These are phyloP conservation scores for Pandemis cinnamomeana DNA, from an alignment of 2,888 invertebrate species.

Conservation along the genomic window DNA sequence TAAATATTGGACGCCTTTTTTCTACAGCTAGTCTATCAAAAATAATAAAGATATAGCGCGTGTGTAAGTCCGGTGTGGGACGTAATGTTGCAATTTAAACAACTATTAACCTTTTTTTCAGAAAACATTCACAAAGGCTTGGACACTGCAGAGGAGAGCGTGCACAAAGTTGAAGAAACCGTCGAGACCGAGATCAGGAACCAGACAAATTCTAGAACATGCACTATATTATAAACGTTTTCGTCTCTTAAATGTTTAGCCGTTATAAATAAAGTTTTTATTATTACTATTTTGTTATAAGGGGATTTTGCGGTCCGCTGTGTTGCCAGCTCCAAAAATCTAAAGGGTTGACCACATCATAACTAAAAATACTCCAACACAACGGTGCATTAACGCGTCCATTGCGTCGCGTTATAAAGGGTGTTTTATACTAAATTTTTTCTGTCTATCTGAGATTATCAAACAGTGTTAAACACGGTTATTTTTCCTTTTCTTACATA, in stretches of 20 bases:
- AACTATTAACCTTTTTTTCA: constrained; percentile 51
- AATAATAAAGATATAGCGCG: too few species aligned
- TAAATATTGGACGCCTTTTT: too few species aligned
- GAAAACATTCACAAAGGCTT: constrained; percentile 77
- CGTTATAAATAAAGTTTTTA: constrained; percentile 65
- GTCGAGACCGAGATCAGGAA: constrained; percentile 77
- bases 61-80: too few species aligned
- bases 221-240: constrained; percentile 76
- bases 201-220: constrained; percentile 79
- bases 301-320: not conserved
- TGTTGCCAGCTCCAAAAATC: not conserved
- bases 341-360: not conserved
- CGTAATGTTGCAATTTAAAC: not conserved
- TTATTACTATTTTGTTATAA: constrained; percentile 51
- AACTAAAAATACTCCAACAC: not conserved
- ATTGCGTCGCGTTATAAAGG: too few species aligned
- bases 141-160: constrained; percentile 70
- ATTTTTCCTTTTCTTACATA: too few species aligned
- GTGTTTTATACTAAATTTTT: too few species aligned
- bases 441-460: too few species aligned
- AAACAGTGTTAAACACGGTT: too few species aligned
- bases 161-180: constrained; percentile 76
- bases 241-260: constrained; percentile 62
- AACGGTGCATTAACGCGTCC: too few species aligned
- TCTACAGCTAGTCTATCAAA: too few species aligned